Conservation (phyloP, 2,113 vertebrate species). For the Leptobrachium ailaonicum region DNA sequence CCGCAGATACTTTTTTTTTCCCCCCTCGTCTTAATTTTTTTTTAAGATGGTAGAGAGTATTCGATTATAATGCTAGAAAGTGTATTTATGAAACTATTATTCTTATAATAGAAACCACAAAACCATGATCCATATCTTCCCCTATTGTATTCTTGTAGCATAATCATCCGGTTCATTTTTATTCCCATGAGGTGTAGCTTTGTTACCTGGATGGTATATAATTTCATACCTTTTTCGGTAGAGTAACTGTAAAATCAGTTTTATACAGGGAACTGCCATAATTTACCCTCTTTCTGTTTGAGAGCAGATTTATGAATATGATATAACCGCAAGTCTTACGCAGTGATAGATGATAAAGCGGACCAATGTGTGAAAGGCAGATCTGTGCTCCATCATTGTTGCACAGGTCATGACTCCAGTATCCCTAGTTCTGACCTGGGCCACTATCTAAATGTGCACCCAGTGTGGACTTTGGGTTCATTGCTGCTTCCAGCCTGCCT, state of each 20-base stretch:
- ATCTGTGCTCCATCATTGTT: not conserved
- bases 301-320: not conserved
- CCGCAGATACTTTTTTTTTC: not conserved
- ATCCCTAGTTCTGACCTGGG: not conserved
- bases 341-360: not conserved
- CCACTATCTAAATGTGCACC: not conserved
- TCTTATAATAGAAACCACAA: not conserved
- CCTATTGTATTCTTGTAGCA: too few species aligned
- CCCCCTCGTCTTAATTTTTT: too few species aligned
- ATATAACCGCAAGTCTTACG: not conserved
- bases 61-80: not conserved
- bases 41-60: not conserved
- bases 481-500: not conserved
- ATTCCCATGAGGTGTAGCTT: too few species aligned
- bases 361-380: constrained; percentile 37
- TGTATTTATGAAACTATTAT: not conserved
- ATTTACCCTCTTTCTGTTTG: too few species aligned
- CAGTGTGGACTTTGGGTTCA: not conserved
- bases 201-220: too few species aligned
- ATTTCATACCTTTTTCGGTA: too few species aligned
- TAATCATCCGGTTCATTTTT: too few species aligned
- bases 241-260: too few species aligned
- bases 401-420: not conserved
- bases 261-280: too few species aligned
- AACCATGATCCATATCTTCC: not conserved